Evolutionary conservation across 2,113 vertebrate genomes (phyloP).

Genomic region (Pelobates fuscus): DNA sequence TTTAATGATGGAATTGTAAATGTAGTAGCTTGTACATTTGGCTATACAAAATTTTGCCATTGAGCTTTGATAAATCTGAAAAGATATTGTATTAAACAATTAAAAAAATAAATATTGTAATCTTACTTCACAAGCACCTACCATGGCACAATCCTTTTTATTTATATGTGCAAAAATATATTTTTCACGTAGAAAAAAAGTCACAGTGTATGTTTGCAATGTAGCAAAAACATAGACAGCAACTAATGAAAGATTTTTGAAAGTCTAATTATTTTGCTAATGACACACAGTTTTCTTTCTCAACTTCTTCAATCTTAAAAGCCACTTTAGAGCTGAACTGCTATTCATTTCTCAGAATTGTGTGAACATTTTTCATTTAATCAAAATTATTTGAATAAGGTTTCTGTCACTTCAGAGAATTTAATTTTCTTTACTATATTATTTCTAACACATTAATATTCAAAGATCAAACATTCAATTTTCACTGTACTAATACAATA

Average conservation of each 20-base stretch:
- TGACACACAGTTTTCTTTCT: conserved; percentile 56
- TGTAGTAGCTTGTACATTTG: too few species aligned
- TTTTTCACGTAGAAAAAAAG: too few species aligned
- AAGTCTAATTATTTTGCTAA: conserved; percentile 58
- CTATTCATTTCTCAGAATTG: conserved; percentile 53
- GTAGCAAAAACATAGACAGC: conserved; percentile 48
- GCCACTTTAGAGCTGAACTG: conserved; percentile 68
- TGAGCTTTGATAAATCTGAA: too few species aligned
- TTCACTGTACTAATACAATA: conserved; percentile 66
- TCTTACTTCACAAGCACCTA: too few species aligned
- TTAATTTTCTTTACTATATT: conserved; percentile 76
- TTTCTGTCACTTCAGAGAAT: conserved; percentile 73
- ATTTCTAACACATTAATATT: conserved; percentile 79
- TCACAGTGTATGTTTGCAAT: conserved; percentile 38
- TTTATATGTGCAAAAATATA: too few species aligned
- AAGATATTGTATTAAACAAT: too few species aligned
- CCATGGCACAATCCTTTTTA: too few species aligned
- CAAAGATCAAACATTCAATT: conserved; percentile 73
- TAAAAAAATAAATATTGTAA: too few species aligned
- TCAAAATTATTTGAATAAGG: conserved; percentile 75
- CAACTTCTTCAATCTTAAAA: conserved; percentile 73
- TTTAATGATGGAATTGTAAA: too few species aligned
- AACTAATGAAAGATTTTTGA: conserved; percentile 54
- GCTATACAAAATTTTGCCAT: too few species aligned
- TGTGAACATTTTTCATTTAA: conserved; percentile 70